phyloP scores from a whole-genome alignment of 2,113 vertebrate genomes.

The Illadopsis cleaveri region DNA sequence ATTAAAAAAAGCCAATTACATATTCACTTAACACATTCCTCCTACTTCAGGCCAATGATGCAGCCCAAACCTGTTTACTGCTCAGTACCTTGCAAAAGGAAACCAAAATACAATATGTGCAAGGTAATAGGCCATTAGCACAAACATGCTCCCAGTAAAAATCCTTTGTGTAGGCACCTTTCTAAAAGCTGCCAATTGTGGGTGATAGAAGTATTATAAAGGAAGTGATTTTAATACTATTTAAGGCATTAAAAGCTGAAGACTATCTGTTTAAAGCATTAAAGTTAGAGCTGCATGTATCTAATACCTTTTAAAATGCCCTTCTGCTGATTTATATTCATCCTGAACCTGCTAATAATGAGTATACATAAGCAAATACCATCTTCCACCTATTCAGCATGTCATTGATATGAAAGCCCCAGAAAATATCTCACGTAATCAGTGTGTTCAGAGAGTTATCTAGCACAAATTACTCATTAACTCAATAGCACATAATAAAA shows the following conservation, averaged over 20 bases:
- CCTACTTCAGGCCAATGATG: constrained; percentile 37
- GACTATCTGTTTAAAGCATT: constrained; percentile 31
- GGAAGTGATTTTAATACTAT: constrained; percentile 48
- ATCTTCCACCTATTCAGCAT: constrained; percentile 59
- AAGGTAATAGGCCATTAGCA: constrained; percentile 68
- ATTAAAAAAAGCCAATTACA: constrained; percentile 19
- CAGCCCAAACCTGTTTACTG: constrained; percentile 59
- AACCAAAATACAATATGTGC: constrained; percentile 52
- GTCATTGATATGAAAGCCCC: constrained; percentile 68
- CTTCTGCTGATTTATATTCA: constrained; percentile 52
- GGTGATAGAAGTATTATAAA: constrained; percentile 41
- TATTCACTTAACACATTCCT: constrained; percentile 62
- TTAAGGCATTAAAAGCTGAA: constrained; percentile 34
- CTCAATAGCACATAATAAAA: constrained; percentile 83
- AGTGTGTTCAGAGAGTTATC: constrained; percentile 80
- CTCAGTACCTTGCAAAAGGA: constrained; percentile 56
- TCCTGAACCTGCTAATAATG: constrained; percentile 39
- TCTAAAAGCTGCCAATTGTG: constrained; percentile 55
- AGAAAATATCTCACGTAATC: constrained; percentile 79
- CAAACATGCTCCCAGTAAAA: constrained; percentile 56
- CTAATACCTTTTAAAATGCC: constrained; percentile 13
- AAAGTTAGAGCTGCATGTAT: constrained; percentile 23
- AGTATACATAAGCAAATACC: constrained; percentile 54
- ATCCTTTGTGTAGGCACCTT: constrained; percentile 53
- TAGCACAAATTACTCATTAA: constrained; percentile 84